phyloP scores from a whole-genome alignment of 2,113 vertebrate genomes.

The Pardalotus punctatus region DNA sequence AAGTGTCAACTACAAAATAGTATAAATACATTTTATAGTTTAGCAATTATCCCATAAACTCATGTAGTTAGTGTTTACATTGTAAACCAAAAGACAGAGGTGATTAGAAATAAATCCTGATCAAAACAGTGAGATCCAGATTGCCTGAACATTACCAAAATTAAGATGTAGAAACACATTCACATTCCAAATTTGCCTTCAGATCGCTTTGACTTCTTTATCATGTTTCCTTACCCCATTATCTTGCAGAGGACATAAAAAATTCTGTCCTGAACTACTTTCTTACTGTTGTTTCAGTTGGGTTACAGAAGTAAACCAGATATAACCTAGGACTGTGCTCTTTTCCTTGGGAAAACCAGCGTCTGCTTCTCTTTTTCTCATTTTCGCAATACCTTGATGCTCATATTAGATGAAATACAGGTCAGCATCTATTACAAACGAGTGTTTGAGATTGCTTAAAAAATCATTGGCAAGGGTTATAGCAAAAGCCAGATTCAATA shows the following conservation, averaged over 20 bases:
- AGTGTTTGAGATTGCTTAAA: not conserved
- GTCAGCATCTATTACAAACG: not conserved
- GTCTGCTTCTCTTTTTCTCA: not conserved
- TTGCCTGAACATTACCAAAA: not conserved
- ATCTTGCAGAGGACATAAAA: not conserved
- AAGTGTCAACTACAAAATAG: not conserved
- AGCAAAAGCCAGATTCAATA: not conserved
- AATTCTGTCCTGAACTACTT: not conserved
- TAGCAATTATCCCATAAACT: not conserved
- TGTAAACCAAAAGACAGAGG: not conserved
- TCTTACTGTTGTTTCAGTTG: not conserved
- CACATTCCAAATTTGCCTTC: not conserved
- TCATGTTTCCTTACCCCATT: not conserved
- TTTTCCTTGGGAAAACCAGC: not conserved
- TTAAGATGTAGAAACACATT: not conserved
- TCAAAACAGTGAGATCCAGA: not conserved
- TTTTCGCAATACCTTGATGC: not conserved
- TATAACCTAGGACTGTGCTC: not conserved
- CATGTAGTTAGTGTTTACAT: not conserved
- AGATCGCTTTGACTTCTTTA: not conserved
- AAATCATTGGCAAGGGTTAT: fast-evolving
- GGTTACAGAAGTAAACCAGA: not conserved
- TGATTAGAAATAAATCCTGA: not conserved
- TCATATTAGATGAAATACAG: not conserved
- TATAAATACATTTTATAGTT: not conserved